Percentiles rank a stretch among this genome's conserved stretches.
Conservation (phyloP, 2,113 vertebrate genomes). For the Apteryx owenii region DNA sequence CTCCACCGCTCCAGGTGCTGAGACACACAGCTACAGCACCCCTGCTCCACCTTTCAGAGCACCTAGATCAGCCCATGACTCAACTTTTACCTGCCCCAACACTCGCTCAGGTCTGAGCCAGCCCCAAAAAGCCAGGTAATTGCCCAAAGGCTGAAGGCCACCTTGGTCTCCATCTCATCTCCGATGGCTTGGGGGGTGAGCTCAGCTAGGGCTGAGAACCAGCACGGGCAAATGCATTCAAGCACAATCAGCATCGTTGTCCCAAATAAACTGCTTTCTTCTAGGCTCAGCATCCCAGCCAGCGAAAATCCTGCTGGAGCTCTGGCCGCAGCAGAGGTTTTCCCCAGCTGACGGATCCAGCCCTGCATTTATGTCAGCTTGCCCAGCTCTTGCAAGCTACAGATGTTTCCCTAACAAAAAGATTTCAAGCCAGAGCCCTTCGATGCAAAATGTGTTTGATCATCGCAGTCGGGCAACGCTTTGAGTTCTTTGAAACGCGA, state of each 20-base stretch:
- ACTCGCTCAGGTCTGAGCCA: neutral
- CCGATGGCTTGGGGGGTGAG: neutral
- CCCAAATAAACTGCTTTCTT: neutral
- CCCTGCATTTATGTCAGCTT: neutral
- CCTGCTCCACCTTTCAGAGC: neutral
- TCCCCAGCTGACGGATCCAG: neutral
- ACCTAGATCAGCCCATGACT: neutral
- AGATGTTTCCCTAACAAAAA: neutral
- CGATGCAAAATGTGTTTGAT: neutral
- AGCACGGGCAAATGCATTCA: fast-evolving
- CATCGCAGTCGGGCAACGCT: neutral
- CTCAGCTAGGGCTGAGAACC: neutral
- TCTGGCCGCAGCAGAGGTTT: neutral
- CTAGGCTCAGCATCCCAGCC: neutral
- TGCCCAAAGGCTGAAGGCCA: neutral
- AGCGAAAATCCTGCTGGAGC: neutral
- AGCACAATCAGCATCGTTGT: fast-evolving
- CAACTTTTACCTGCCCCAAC: neutral
- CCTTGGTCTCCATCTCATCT: neutral
- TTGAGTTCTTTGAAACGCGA: neutral
- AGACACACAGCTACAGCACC: fast-evolving
- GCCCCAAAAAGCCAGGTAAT: neutral
- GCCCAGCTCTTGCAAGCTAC: neutral
- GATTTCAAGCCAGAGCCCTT: neutral
- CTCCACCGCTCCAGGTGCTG: neutral